A percentile compares a stretch with the other conserved stretches of the same genome.
Evolutionary conservation across 2,113 vertebrate species (phyloP).

Genomic region (Cyanoderma ruficeps): DNA sequence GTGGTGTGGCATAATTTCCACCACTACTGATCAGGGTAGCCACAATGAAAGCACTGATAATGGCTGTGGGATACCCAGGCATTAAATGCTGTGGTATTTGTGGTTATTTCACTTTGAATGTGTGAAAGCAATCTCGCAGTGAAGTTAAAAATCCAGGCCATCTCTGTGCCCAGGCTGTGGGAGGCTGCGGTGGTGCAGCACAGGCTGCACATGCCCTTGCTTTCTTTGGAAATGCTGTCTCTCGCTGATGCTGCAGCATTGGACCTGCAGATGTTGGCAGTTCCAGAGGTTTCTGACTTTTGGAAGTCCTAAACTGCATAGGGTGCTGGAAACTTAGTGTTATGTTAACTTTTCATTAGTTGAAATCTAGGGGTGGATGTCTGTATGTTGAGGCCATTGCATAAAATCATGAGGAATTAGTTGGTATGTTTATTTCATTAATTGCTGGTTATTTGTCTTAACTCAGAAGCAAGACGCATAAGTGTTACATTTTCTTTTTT

Average conservation of each 20-base stretch:
- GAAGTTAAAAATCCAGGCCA: background rate
- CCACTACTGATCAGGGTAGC: background rate
- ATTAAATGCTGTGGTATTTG: background rate
- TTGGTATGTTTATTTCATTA: background rate
- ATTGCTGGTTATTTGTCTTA: background rate
- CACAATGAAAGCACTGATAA: background rate
- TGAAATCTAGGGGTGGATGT: background rate
- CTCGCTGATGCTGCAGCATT: rapidly evolving
- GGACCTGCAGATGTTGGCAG: background rate
- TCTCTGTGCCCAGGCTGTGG: background rate
- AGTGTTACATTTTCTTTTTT: background rate
- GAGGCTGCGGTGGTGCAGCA: background rate
- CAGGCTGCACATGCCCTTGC: background rate
- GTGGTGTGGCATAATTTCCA: background rate
- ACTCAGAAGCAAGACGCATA: background rate
- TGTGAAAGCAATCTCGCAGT: background rate
- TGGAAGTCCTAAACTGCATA: background rate
- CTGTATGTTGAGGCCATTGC: background rate
- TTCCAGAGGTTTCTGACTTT: background rate
- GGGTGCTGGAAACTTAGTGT: background rate
- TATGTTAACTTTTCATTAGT: background rate
- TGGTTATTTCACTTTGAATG: background rate
- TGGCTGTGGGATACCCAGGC: background rate
- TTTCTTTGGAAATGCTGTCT: background rate
- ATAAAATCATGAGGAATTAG: background rate